Percentiles rank a stretch among this genome's conserved stretches.
Conservation (phyloP, 2,797 vertebrate genomes). For the Anas bahamensis region DNA sequence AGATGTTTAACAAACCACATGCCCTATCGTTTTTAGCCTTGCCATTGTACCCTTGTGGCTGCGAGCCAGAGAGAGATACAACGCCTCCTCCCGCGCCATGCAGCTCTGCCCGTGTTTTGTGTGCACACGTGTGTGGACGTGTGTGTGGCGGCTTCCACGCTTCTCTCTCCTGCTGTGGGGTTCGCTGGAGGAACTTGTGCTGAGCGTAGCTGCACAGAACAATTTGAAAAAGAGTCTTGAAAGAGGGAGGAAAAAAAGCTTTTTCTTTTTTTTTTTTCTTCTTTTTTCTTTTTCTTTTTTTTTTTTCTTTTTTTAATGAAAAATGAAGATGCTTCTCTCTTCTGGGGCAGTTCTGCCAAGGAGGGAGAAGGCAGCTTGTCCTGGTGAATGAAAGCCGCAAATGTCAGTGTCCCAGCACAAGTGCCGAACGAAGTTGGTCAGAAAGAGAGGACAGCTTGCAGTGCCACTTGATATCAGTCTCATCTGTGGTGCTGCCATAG, state of each 20-base stretch:
- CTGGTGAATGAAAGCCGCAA: neutral
- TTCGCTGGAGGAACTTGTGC: neutral
- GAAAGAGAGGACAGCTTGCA: slow-evolving; percentile 36
- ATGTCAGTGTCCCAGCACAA: neutral
- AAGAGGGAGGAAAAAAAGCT: neutral
- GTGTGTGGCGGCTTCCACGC: neutral
- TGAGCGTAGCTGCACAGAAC: neutral
- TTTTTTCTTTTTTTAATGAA: neutral
- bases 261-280: neutral
- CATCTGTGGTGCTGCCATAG: neutral
- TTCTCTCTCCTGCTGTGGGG: neutral
- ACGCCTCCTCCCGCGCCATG: neutral
- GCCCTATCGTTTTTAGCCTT: slow-evolving; percentile 67
- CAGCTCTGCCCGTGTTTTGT: neutral
- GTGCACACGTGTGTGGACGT: neutral
- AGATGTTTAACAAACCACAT: slow-evolving; percentile 74
- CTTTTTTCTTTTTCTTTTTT: neutral
- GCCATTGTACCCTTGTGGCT: slow-evolving; percentile 55
- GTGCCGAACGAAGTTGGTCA: neutral
- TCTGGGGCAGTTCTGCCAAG: neutral
- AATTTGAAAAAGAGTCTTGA: neutral
- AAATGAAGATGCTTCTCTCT: neutral
- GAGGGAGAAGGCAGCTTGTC: neutral
- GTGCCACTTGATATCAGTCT: slow-evolving; percentile 17
- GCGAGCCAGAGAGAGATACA: slow-evolving; percentile 39